A percentile compares a stretch with the other conserved stretches of the same genome.
These are phyloP conservation scores for Chaunax sp. DNA, from an alignment of 2,797 vertebrate species.

Conservation along the genomic window DNA sequence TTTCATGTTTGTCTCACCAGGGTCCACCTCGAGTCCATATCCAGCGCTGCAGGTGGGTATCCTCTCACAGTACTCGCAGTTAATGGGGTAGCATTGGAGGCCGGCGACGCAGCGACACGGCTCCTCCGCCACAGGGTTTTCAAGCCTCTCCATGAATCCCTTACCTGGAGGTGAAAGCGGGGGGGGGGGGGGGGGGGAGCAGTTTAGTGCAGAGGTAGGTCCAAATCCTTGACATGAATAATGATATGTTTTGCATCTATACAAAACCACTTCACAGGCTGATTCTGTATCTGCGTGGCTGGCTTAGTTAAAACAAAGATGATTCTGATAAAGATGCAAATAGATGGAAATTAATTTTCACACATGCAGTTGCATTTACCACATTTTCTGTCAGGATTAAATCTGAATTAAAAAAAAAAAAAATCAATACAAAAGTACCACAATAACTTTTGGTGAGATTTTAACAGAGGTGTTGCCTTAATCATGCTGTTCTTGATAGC, in stretches of 20 bases:
- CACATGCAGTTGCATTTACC: too few relatives aligned
- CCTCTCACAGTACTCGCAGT: constrained; percentile 90
- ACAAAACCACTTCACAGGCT: not conserved
- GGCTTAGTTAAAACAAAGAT: not conserved
- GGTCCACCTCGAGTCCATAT: constrained; percentile 76
- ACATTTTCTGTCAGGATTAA: too few relatives aligned
- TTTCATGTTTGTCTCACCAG: constrained; percentile 62
- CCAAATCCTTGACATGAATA: not conserved
- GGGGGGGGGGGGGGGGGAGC: too few relatives aligned
- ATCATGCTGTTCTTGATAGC: not conserved
- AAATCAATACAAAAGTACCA: too few relatives aligned
- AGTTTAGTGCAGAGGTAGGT: constrained; percentile 1
- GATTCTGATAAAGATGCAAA: not conserved
- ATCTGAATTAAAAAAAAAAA: too few relatives aligned
- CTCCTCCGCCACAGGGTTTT: constrained; percentile 83
- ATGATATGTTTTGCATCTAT: not conserved
- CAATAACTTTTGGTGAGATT: not conserved
- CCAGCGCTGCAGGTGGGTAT: constrained; percentile 86
- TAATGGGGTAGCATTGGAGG: constrained; percentile 87
- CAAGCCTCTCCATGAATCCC: constrained; percentile 83
- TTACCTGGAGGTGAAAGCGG: constrained; percentile 79
- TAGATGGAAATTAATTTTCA: not conserved
- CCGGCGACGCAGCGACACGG: constrained; percentile 86
- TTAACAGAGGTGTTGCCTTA: not conserved
- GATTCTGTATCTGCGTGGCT: not conserved